Base-by-base conservation (phyloP, 2,797 vertebrate species). In the Gymnothorax javanicus region DNA sequence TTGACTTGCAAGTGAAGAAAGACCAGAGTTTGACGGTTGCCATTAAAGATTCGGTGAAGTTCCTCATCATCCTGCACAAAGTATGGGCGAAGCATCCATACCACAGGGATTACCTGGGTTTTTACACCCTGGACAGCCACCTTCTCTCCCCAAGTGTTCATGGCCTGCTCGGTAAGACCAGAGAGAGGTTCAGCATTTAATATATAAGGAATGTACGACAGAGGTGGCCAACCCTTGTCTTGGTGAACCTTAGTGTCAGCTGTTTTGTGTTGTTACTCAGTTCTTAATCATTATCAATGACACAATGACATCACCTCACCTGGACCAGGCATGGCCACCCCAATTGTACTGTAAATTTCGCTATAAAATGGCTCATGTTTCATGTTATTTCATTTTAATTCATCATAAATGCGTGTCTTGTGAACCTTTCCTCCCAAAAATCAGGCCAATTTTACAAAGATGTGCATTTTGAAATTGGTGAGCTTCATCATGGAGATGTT, bases 361-460 rank as follows among this genome's bases (percentile, higher is more conserved):
- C 11, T 62, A 43, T 86, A 43, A n/a, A 17, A 8, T 17, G 33
- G 5, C 43, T 50, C 27, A 7, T 43, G 33, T 43, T 43, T 43
- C 33, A 5, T 73, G 71, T 27, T 58, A 9, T 27, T 75, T 15
- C 59, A 20, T 1, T 71, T 79, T 59, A 43, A 62, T 69, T 81
- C 54, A 79, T 8, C 27, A 58, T 7, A 13, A 79, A 43, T 86
- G 27, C 13, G 56, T 82, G 12, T 87, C 33, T 2, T 57, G n/a
- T 1, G 56, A 52, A 33, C 20, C 59, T 43, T 67, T 83, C 33
- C 4, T 25, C 43, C 3, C 15, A 50, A 59, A 13, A 84, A 77
- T 4, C 88, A 96, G 98, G 97, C 56, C 98, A 99, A 91, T 98
- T 98, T 94, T 98, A 97, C 92, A 94, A 91, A 20, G 96, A 96